Evolutionary conservation across 1,140 invertebrate genomes (phyloP).

Genomic region (Anagrus nilaparvatae): DNA sequence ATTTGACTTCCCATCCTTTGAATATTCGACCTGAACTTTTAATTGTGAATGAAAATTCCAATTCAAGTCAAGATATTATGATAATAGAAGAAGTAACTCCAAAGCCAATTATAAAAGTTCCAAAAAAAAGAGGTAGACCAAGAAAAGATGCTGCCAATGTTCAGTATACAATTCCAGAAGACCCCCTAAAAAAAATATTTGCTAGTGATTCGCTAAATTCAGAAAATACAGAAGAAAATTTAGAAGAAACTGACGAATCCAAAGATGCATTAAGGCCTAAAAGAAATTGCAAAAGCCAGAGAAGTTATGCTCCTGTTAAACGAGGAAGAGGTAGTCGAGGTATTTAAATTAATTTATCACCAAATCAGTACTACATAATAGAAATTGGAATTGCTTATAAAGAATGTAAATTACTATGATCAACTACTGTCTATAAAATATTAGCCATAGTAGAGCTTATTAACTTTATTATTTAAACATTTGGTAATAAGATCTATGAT

Average conservation of each 20-base stretch:
- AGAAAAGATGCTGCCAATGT: slow-evolving; percentile 8
- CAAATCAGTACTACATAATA: no score
- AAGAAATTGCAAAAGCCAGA: slow-evolving; percentile 38
- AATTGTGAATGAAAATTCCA: slow-evolving; percentile 41
- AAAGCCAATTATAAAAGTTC: slow-evolving; percentile 26
- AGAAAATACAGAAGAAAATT: no score
- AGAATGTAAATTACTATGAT: no score
- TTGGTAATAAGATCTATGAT: no score
- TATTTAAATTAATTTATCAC: no score
- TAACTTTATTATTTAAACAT: no score
- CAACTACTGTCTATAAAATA: no score
- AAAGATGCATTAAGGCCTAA: slow-evolving; percentile 36
- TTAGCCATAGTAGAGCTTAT: no score
- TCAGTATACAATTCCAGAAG: not conserved
- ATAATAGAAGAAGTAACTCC: slow-evolving; percentile 38
- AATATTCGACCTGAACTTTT: slow-evolving; percentile 36
- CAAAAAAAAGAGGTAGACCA: slow-evolving; percentile 37
- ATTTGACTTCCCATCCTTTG: no score
- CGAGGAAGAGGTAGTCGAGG: slow-evolving; percentile 35
- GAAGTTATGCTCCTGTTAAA: slow-evolving; percentile 40
- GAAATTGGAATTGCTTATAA: no score
- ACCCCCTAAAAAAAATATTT: no score
- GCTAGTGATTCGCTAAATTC: no score
- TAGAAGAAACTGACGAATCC: slow-evolving; percentile 19
- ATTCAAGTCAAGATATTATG: slow-evolving; percentile 40